Evolutionary conservation across 2,888 invertebrate species (phyloP).

Genomic region (Steinernema carpocapsae): DNA sequence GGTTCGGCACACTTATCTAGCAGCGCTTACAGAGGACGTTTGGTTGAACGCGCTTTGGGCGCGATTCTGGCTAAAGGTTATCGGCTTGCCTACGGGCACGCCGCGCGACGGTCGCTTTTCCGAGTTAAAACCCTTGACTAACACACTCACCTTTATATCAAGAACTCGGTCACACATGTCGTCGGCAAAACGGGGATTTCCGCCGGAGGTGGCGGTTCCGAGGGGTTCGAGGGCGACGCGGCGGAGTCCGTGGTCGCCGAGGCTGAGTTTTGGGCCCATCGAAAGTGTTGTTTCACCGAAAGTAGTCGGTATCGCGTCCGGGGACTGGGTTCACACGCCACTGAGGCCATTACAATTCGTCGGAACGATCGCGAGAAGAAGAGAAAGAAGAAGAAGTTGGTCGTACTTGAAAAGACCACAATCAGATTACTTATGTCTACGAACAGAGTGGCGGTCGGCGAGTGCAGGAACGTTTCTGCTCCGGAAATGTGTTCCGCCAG

Average conservation of each 20-base stretch:
- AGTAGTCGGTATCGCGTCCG: slow-evolving; percentile 2
- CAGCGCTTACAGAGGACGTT: not conserved
- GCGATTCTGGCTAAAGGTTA: not conserved
- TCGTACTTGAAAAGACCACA: slow-evolving; percentile 43
- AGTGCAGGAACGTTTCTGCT: slow-evolving; percentile 40
- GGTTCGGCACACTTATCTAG: not conserved
- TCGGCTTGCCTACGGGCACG: not conserved
- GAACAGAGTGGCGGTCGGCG: slow-evolving; percentile 42
- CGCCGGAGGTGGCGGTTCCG: not conserved
- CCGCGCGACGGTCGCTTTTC: no score
- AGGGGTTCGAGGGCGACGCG: not conserved
- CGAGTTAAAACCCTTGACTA: not conserved
- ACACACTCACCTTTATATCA: slow-evolving; percentile 7
- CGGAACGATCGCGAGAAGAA: slow-evolving; percentile 47
- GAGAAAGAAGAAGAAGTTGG: slow-evolving; percentile 52
- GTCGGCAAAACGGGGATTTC: not conserved
- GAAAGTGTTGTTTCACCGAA: slow-evolving; percentile 25
- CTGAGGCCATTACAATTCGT: slow-evolving; percentile 32
- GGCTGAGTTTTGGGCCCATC: not conserved
- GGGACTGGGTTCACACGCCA: not conserved
- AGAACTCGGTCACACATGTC: not conserved
- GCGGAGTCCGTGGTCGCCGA: not conserved
- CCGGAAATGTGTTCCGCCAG: slow-evolving; percentile 49
- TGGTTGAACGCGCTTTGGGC: slow-evolving; percentile 3
- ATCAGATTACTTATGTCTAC: slow-evolving; percentile 49